These are phyloP conservation scores for Cecropterus lyciades DNA, from an alignment of 1,140 invertebrate species.

Conservation along the genomic window DNA sequence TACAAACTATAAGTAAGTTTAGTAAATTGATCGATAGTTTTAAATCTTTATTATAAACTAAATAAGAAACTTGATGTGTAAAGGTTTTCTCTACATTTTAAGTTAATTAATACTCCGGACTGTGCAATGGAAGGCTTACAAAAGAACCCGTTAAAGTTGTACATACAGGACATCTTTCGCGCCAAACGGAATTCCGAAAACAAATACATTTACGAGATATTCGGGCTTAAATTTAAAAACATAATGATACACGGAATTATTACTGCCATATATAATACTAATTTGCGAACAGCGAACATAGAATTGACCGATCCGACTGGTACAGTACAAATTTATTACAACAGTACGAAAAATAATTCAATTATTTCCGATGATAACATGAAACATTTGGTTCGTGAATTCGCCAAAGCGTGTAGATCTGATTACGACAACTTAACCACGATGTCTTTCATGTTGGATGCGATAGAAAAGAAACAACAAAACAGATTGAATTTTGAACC, in stretches of 20 bases:
- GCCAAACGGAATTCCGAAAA: conserved; percentile 56
- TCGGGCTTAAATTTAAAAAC: conserved; percentile 68
- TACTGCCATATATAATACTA: conserved; percentile 60
- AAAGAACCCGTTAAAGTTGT: conserved; percentile 65
- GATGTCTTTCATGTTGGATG: conserved; percentile 58
- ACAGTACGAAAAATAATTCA: conserved; percentile 56
- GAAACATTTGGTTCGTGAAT: conserved; percentile 52
- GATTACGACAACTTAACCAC: conserved; percentile 53
- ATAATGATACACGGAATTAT: conserved; percentile 74
- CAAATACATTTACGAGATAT: conserved; percentile 73
- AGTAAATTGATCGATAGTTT: too few relatives aligned
- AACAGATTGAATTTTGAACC: conserved; percentile 51
- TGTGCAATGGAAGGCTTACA: conserved; percentile 40
- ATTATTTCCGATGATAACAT: conserved; percentile 44
- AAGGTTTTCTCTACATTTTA: too few relatives aligned
- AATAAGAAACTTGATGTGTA: too few relatives aligned
- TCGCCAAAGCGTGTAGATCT: conserved; percentile 45
- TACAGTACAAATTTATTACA: conserved; percentile 65
- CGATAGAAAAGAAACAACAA: conserved; percentile 52
- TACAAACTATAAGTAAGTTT: too few relatives aligned
- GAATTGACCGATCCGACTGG: conserved; percentile 72
- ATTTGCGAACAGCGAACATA: conserved; percentile 49
- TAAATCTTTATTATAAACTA: too few relatives aligned
- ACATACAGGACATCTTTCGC: conserved; percentile 76
- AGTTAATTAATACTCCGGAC: neutral